A percentile compares a stretch with the other conserved stretches of the same genome.
Evolutionary conservation across 2,113 vertebrate species (phyloP).

Genomic region (Gymnorhina tibicen): DNA sequence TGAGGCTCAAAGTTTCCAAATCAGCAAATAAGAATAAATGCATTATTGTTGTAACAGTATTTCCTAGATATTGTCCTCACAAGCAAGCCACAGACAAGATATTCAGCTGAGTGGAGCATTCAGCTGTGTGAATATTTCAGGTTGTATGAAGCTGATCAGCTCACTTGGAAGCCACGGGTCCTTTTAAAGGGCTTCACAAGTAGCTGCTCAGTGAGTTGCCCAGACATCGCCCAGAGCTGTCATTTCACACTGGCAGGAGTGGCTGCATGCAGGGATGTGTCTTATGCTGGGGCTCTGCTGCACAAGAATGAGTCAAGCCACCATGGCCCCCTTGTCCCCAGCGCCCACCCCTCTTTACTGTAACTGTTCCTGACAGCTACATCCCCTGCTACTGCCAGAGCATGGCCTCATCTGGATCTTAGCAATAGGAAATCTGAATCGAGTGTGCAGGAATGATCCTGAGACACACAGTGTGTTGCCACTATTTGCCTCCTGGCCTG

Average conservation of each 20-base stretch:
- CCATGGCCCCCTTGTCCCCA: accelerated
- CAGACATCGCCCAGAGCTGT: neutral
- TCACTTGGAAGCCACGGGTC: neutral
- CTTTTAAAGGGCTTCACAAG: neutral
- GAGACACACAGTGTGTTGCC: neutral
- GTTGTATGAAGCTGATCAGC: neutral
- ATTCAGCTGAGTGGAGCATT: neutral
- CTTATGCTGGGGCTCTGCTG: neutral
- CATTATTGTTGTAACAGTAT: neutral
- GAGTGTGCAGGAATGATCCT: neutral
- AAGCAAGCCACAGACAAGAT: neutral
- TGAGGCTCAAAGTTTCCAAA: neutral
- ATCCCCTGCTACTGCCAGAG: neutral
- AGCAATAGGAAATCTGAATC: neutral
- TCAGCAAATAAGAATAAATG: neutral
- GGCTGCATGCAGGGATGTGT: neutral
- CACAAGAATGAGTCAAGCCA: neutral
- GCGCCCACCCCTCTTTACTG: neutral
- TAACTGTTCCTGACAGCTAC: neutral
- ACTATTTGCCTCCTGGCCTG: neutral
- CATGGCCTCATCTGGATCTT: neutral
- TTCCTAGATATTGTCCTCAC: neutral
- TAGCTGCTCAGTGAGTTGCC: neutral
- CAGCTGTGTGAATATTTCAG: neutral
- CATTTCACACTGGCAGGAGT: neutral